Evolutionary conservation across 1,140 invertebrate genomes (phyloP), one percentile per base, ranked within the genome.

Genomic region (Ceratoteleas bidentatus): DNA sequence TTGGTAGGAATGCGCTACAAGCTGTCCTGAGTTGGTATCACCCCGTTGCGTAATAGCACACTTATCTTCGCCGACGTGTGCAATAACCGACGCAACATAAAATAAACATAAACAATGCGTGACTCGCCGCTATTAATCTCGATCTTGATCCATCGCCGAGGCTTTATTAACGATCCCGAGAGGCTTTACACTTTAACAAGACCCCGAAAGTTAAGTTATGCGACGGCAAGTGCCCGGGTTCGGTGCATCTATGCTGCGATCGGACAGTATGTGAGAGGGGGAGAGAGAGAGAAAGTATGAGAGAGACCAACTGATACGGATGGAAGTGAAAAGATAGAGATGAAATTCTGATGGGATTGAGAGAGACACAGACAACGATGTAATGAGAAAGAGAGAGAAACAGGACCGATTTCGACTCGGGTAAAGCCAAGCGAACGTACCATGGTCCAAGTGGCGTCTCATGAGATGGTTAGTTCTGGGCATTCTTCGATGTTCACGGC

Each of bases 401-500:
- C 16, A 47, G 43, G n/a, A 15, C 0, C 49, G 14, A 57, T 38
- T 57, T 49, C 15, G 57, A 13, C 52, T 15, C 16, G 33, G 56
- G 54, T 45, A 14, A 49, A 64, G 74, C 65, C 54, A 78, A 53
- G 75, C 50, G 75, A 45, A 65, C 66, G 52, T 65, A 62, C 58
- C 53, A 70, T 47, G 65, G 73, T 65, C 56, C 13, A 74, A 68
- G 38, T 72, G 61, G 66, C 70, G 62, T 81, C 57, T 60, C 65
- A 43, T 50, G 74, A 74, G 84, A 58, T 87, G 87, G 84, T 89
- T 89, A 88, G 85, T 86, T 87, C 84, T 88, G 85, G 84, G 81
- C 85, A 88, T 88, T 88, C 87, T 87, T 85, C 83, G 80, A 85
- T 81, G 78, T 88, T 86, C 85, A 88, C 86, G 84, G 84, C 73